phyloP scores from a whole-genome alignment of 2,113 vertebrate genomes.

The Nycticebus coucang region DNA sequence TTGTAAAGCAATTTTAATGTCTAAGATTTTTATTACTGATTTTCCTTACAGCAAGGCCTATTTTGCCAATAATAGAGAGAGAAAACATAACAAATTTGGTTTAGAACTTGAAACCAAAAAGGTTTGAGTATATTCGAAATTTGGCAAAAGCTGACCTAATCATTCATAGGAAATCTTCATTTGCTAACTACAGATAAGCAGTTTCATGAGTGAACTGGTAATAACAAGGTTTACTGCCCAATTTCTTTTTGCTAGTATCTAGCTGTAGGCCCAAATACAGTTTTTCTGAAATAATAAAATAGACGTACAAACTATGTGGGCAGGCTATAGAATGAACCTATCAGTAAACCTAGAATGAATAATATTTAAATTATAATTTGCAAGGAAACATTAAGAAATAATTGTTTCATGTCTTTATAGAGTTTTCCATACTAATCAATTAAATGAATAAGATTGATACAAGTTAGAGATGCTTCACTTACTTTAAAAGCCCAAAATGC shows the following conservation, averaged over 20 bases:
- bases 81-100: conserved; percentile 36
- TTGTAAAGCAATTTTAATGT: conserved; percentile 68
- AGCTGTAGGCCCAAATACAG: not conserved
- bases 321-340: not conserved
- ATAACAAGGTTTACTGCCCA: not conserved
- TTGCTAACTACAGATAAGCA: conserved; percentile 26
- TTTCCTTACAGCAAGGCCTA: conserved; percentile 64
- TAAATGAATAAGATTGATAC: not conserved
- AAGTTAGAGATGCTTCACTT: not conserved
- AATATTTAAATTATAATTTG: not conserved
- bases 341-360: not conserved
- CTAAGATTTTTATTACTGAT: conserved; percentile 68
- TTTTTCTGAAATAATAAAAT: conserved; percentile 27
- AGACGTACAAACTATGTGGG: not conserved
- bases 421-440: not conserved
- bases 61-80: conserved; percentile 47
- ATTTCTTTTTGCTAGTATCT: not conserved
- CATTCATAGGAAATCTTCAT: conserved; percentile 39
- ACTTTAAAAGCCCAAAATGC: conserved; percentile 1
- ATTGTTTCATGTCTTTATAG: not conserved
- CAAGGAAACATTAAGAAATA: not conserved
- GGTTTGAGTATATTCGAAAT: conserved; percentile 17
- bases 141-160: conserved; percentile 11
- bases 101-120: conserved; percentile 50
- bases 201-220: not conserved